Evolutionary conservation across 2,113 vertebrate species (phyloP).

Genomic region (Setophaga coronata): DNA sequence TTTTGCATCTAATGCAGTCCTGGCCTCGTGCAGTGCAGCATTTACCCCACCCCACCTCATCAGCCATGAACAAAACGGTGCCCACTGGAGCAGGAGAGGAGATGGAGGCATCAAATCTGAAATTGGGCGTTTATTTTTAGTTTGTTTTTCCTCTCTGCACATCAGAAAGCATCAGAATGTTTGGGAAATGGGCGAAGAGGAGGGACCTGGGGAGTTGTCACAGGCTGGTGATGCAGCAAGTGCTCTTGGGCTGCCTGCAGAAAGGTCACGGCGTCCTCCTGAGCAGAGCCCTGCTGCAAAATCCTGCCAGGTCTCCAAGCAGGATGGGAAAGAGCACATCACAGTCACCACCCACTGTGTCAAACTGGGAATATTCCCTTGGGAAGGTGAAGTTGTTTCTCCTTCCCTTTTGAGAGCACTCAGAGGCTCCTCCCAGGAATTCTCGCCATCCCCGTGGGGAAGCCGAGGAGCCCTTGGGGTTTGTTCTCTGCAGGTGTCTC

Average conservation of each 20-base stretch:
- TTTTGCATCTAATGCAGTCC: background rate
- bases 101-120: background rate
- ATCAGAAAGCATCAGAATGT: background rate
- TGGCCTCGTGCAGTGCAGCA: background rate
- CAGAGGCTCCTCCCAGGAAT: background rate
- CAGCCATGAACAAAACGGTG: background rate
- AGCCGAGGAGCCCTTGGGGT: accelerated
- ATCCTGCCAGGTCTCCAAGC: background rate
- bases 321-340: background rate
- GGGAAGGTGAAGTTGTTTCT: background rate
- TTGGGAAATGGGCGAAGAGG: background rate
- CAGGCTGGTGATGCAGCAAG: background rate
- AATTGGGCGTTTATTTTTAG: background rate
- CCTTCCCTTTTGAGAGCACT: background rate
- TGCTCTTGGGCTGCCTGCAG: background rate
- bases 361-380: background rate
- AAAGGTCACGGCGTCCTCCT: background rate
- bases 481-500: background rate
- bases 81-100: background rate
- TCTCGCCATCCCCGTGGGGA: accelerated
- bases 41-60: accelerated
- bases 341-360: accelerated
- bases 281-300: background rate
- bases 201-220: background rate
- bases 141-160: background rate